Evolutionary conservation across 2,888 invertebrate genomes (phyloP), one percentile per base, ranked within the genome.

Genomic region (Dryobota labecula): DNA sequence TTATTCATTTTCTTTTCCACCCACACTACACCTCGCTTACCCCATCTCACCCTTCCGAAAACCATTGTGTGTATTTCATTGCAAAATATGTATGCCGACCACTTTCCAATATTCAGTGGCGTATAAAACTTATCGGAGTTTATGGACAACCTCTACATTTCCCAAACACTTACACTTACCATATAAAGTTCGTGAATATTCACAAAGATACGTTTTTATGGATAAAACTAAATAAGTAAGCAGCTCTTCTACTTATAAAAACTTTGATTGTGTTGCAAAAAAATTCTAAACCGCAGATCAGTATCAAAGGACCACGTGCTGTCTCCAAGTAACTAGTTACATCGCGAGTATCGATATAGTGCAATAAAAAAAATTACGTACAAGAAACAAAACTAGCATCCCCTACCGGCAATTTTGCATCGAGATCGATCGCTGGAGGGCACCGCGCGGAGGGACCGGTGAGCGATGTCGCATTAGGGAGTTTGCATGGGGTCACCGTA

Each of bases 401-500:
- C 93, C 94, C 92, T 89, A 88, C 89, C 89, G 89, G 90, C 88
- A 93, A 92, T 92, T 95, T 95, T 95, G 95, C 95, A 95, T 95
- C 89, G 93, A 93, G 94, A 95, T 95, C 95, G 95, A 95, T 95
- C 93, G 94, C 84, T 89, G 88, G 88, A 89, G 91, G 90, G 90
- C 86, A 75, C 76, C 64, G 83, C 78, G 84, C 78, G 84, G 86
- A 87, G 84, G 88, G 89, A 86, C 87, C 88, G 88, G 92, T 91
- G 92, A 92, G 90, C 92, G 90, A 93, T 93, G 95, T 95, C 94
- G 93, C 95, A 92, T 93, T 92, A 92, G 95, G 95, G 95, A 94
- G 95, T 93, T 94, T 94, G 93, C 94, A 92, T 93, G 95, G 94
- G 95, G 95, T 93, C 94, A 93, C 92, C 92, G 93, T 96, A 96